These are phyloP conservation scores for Hydropsyche betteni DNA, from an alignment of 2,888 invertebrate genomes.

Conservation along the genomic window DNA sequence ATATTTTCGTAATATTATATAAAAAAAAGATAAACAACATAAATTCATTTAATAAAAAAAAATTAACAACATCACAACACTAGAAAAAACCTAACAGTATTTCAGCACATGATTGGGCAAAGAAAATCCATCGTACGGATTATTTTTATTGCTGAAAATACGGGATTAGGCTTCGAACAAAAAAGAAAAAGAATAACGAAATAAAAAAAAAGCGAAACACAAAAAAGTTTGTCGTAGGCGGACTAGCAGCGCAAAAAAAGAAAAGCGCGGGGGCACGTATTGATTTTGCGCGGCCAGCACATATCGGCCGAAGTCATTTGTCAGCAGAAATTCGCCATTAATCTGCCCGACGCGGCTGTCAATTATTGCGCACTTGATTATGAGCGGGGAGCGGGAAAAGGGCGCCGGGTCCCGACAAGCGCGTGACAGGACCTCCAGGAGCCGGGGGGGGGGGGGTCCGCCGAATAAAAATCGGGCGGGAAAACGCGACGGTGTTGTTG, in stretches of 20 bases:
- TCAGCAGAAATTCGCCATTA: conserved; percentile 35
- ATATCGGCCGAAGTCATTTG: conserved; percentile 28
- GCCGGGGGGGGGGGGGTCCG: too few relatives aligned
- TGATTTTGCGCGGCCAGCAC: conserved; percentile 12
- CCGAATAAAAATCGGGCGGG: too few relatives aligned
- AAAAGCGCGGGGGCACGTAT: neutral
- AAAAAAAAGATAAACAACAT: too few relatives aligned
- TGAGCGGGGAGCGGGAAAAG: neutral
- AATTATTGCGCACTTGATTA: conserved; percentile 34
- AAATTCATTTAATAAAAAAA: too few relatives aligned
- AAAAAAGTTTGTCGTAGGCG: neutral
- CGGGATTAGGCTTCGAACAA: neutral
- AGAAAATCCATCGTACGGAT: conserved; percentile 16
- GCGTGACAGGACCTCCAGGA: too few relatives aligned
- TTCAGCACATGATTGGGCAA: neutral
- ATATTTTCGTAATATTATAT: too few relatives aligned
- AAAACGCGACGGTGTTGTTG: too few relatives aligned
- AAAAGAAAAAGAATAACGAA: conserved; percentile 9
- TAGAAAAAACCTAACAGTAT: neutral
- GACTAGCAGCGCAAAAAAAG: neutral
- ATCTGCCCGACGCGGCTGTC: conserved; percentile 34
- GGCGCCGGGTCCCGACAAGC: too few relatives aligned
- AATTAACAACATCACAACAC: too few relatives aligned
- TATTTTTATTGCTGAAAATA: conserved; percentile 27
- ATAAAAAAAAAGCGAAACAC: conserved; percentile 7